phyloP scores from a whole-genome alignment of 2,797 vertebrate genomes.

The Periophthalmus magnuspinnatus region DNA sequence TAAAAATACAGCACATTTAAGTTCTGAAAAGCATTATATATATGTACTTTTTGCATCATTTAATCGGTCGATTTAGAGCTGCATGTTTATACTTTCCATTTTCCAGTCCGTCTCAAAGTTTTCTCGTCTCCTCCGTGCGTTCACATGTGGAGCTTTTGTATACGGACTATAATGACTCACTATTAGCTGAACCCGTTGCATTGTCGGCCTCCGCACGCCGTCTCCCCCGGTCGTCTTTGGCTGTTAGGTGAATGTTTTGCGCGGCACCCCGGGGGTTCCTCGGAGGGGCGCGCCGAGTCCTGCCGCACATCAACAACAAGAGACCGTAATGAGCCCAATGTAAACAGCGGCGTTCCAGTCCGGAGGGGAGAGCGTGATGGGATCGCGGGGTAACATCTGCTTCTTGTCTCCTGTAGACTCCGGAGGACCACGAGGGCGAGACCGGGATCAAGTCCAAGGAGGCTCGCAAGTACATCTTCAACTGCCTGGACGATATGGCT shows the following conservation, averaged over 20 bases:
- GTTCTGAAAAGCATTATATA: too few species aligned
- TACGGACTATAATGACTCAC: not conserved
- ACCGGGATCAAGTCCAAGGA: conserved; percentile 99
- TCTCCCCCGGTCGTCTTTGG: conserved; percentile 14
- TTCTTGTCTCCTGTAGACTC: conserved; percentile 84
- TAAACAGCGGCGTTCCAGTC: conserved; percentile 63
- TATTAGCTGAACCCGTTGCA: conserved; percentile 20
- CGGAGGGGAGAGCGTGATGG: conserved; percentile 66
- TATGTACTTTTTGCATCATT: not conserved
- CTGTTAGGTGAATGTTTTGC: conserved; percentile 60
- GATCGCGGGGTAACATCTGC: conserved; percentile 68
- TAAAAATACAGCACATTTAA: too few species aligned
- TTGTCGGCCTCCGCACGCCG: conserved; percentile 12
- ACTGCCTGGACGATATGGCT: conserved; percentile 99
- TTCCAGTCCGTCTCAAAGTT: not conserved
- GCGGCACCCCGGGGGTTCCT: conserved; percentile 65
- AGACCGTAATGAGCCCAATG: conserved; percentile 69
- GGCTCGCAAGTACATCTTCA: conserved; percentile 99
- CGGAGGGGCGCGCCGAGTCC: conserved; percentile 65
- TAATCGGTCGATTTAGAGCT: not conserved
- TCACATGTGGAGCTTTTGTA: not conserved
- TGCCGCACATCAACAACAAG: conserved; percentile 68
- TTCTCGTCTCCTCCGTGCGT: not conserved
- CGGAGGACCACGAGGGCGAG: conserved; percentile 96
- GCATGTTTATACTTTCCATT: not conserved